Evolutionary conservation across 2,888 invertebrate species (phyloP).

Genomic region (Drosophila greeni): DNA sequence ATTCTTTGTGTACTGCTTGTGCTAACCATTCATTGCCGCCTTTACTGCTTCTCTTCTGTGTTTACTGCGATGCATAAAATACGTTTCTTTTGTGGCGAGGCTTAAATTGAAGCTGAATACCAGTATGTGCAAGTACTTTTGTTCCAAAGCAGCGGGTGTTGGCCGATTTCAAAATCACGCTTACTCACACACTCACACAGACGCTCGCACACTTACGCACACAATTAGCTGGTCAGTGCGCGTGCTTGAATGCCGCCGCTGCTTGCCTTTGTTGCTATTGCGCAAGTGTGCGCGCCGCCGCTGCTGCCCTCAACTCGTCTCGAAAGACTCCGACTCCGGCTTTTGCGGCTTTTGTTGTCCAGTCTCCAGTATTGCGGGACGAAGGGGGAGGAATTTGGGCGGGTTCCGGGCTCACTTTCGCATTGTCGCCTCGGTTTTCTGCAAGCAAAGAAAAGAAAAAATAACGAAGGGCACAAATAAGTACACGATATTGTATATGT

Average conservation of each 20-base stretch:
- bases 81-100: slow-evolving; percentile 50
- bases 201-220: slow-evolving; percentile 31
- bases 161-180: slow-evolving; percentile 42
- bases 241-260: slow-evolving; percentile 60
- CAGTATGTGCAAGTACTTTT: slow-evolving; percentile 29
- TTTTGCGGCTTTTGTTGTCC: slow-evolving; percentile 29
- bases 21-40: neutral
- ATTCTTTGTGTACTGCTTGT: slow-evolving; percentile 3
- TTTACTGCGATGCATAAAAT: slow-evolving; percentile 43
- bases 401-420: slow-evolving; percentile 58
- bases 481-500: slow-evolving; percentile 27
- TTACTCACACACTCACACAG: slow-evolving; percentile 24
- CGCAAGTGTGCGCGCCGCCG: slow-evolving; percentile 45
- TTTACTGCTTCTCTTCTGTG: slow-evolving; percentile 1
- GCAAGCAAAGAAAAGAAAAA: slow-evolving; percentile 57
- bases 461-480: slow-evolving; percentile 40
- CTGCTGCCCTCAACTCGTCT: slow-evolving; percentile 22
- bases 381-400: slow-evolving; percentile 10
- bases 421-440: slow-evolving; percentile 66
- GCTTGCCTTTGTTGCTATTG: slow-evolving; percentile 44
- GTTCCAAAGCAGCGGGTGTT: slow-evolving; percentile 34
- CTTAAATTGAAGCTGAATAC: slow-evolving; percentile 48
- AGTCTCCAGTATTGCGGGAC: slow-evolving; percentile 43
- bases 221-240: slow-evolving; percentile 59
- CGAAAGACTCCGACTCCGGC: slow-evolving; percentile 20